phyloP scores from a whole-genome alignment of 2,797 vertebrate species.

The Peromyscus aztecus region DNA sequence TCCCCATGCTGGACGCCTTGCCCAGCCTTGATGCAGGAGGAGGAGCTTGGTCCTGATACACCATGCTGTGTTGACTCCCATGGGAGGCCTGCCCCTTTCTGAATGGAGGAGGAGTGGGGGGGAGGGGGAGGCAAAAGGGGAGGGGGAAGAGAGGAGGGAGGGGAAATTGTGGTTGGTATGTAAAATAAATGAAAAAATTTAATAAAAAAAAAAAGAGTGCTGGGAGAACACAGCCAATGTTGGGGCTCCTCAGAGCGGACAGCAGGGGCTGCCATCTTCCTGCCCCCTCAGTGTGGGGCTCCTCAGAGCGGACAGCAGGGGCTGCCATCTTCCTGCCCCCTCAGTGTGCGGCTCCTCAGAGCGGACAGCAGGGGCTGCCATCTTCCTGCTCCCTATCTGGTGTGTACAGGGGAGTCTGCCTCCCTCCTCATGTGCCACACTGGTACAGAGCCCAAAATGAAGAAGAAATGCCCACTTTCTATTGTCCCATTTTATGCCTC shows the following conservation, averaged over 20 bases:
- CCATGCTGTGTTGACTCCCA: not conserved
- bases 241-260: no score
- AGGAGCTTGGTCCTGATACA: not conserved
- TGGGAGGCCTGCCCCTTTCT: not conserved
- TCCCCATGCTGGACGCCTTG: not conserved
- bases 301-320: no score
- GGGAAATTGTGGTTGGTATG: not conserved
- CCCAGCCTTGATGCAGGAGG: not conserved
- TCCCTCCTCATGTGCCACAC: conserved; percentile 26
- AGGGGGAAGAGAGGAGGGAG: not conserved
- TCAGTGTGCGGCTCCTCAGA: not conserved
- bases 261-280: no score
- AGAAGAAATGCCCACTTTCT: not conserved
- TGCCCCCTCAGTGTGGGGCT: no score
- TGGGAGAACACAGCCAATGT: not conserved
- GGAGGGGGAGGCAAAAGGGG: no score
- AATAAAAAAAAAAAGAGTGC: not conserved
- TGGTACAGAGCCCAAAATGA: conserved; percentile 8
- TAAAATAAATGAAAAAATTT: not conserved
- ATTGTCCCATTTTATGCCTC: conserved; percentile 26
- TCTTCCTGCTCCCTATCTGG: not conserved
- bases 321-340: no score
- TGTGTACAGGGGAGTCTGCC: not conserved
- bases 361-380: not conserved
- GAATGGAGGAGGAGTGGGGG: not conserved